A percentile compares a stretch with the other conserved stretches of the same genome.
These are phyloP conservation scores for Oxytorus armatus DNA, from an alignment of 2,888 invertebrate genomes.

Conservation along the genomic window DNA sequence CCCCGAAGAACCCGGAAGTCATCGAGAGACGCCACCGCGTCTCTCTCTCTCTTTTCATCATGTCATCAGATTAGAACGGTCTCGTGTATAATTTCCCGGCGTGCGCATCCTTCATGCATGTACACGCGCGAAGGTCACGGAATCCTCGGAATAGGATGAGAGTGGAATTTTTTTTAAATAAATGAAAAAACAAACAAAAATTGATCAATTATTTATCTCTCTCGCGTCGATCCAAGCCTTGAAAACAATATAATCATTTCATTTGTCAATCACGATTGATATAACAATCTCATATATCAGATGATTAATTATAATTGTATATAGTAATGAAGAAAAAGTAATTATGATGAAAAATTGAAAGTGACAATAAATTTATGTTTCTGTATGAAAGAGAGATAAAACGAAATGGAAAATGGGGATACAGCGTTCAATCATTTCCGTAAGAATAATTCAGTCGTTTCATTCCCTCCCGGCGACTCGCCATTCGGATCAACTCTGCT, in stretches of 20 bases:
- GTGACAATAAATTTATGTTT: slow-evolving; percentile 36
- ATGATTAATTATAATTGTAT: background rate
- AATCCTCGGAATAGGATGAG: slow-evolving; percentile 53
- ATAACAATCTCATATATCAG: background rate
- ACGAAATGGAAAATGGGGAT: slow-evolving; percentile 36
- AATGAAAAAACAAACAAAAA: slow-evolving; percentile 9
- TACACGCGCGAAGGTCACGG: slow-evolving; percentile 46
- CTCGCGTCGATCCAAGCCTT: background rate
- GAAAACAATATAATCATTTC: too few species aligned
- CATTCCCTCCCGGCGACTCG: slow-evolving; percentile 33
- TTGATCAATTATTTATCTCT: background rate
- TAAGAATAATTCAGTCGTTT: slow-evolving; percentile 39
- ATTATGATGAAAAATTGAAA: slow-evolving; percentile 34
- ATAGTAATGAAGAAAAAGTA: background rate
- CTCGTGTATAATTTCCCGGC: slow-evolving; percentile 52
- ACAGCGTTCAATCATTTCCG: slow-evolving; percentile 35
- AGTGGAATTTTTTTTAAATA: slow-evolving; percentile 21
- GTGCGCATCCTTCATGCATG: slow-evolving; percentile 31
- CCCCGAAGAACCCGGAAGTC: slow-evolving; percentile 58
- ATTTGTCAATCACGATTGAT: too few species aligned
- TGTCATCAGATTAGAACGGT: slow-evolving; percentile 41
- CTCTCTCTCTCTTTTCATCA: slow-evolving; percentile 11
- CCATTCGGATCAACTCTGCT: slow-evolving; percentile 56
- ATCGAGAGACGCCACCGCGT: slow-evolving; percentile 41
- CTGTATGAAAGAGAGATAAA: slow-evolving; percentile 24